Percentiles rank a stretch among this genome's conserved stretches.
phyloP scores from a whole-genome alignment of 2,888 invertebrate genomes.

The Eupithecia subumbrata region DNA sequence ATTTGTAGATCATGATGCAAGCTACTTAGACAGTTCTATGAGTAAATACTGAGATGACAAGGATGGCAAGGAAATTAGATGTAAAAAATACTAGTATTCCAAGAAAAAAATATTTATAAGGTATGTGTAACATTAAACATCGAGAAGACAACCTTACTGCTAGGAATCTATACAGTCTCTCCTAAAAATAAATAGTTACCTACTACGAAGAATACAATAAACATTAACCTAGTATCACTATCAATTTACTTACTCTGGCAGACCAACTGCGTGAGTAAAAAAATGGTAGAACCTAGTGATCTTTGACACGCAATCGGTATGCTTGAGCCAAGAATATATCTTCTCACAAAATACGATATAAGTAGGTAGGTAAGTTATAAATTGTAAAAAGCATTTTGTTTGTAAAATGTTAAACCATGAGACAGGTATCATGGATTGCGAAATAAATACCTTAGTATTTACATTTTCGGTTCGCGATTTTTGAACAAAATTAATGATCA shows the following conservation, averaged over 20 bases:
- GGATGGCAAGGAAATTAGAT: neutral
- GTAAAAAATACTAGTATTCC: constrained; percentile 43
- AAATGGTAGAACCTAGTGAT: neutral
- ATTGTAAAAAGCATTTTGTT: constrained; percentile 1
- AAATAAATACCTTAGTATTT: neutral
- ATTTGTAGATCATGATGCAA: neutral
- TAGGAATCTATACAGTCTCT: constrained; percentile 67
- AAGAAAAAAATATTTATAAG: constrained; percentile 76
- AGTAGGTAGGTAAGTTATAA: neutral
- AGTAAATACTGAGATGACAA: neutral
- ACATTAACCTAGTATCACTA: constrained; percentile 81
- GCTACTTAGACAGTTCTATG: neutral
- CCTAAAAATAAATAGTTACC: constrained; percentile 76
- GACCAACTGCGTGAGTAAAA: neutral
- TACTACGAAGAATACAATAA: constrained; percentile 72
- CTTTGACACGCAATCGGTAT: neutral
- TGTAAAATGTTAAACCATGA: neutral
- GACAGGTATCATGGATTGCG: neutral
- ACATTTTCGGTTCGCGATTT: neutral
- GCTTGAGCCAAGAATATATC: constrained; percentile 1
- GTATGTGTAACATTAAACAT: constrained; percentile 79
- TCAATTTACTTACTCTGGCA: constrained; percentile 56
- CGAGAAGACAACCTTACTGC: constrained; percentile 72
- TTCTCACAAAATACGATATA: neutral
- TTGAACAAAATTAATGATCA: neutral